Evolutionary conservation across 2,888 invertebrate genomes (phyloP).

Genomic region (Galerucella calmariensis): DNA sequence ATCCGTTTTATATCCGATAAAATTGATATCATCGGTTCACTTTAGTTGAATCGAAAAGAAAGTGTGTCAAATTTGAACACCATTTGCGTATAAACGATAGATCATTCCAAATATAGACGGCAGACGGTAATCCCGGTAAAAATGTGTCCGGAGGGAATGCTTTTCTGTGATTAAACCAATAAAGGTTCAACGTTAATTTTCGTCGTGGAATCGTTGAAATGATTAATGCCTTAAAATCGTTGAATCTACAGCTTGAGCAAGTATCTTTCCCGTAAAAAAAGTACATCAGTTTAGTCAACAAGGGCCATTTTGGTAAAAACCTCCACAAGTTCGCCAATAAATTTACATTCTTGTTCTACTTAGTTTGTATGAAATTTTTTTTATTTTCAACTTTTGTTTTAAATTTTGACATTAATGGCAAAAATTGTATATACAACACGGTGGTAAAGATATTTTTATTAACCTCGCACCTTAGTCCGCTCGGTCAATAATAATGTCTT

Average conservation of each 20-base stretch:
- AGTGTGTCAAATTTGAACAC: background rate
- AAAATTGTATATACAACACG: too few relatives aligned
- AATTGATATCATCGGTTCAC: background rate
- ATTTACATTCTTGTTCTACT: too few relatives aligned
- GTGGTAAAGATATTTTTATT: too few relatives aligned
- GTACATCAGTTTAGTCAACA: background rate
- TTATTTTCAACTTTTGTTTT: too few relatives aligned
- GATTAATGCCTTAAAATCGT: background rate
- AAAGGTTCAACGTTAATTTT: background rate
- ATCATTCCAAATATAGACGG: background rate
- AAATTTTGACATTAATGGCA: too few relatives aligned
- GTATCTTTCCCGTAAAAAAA: background rate
- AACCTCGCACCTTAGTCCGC: too few relatives aligned
- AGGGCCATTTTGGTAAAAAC: too few relatives aligned
- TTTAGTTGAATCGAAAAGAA: background rate
- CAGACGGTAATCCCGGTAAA: background rate
- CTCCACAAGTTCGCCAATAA: too few relatives aligned
- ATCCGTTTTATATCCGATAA: background rate
- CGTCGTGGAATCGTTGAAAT: background rate
- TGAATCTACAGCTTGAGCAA: background rate
- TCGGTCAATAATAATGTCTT: too few relatives aligned
- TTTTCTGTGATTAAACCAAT: background rate
- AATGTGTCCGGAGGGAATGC: background rate
- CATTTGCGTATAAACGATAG: background rate
- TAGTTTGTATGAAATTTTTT: too few relatives aligned